Evolutionary conservation across 1,140 invertebrate genomes (phyloP).

Genomic region (Drosophila ficusphila): DNA sequence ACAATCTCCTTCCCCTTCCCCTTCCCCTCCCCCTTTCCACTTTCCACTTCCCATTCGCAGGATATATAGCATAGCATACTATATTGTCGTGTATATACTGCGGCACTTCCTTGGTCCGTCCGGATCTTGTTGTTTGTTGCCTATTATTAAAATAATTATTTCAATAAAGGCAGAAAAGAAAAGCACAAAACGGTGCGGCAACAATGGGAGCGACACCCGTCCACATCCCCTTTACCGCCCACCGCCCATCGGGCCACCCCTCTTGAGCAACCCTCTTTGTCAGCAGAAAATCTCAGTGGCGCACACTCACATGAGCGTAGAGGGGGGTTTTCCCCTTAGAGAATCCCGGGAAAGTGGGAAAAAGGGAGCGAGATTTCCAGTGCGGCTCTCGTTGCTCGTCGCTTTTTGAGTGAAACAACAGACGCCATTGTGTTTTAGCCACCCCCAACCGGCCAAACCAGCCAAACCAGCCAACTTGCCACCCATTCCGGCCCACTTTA

Average conservation of each 20-base stretch:
- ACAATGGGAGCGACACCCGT: slow-evolving; percentile 57
- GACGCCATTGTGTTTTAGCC: slow-evolving; percentile 74
- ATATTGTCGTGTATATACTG: slow-evolving; percentile 37
- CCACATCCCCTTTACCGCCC: slow-evolving; percentile 1
- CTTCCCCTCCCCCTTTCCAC: slow-evolving; percentile 11
- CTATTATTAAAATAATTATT: slow-evolving; percentile 84
- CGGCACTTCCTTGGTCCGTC: slow-evolving; percentile 40
- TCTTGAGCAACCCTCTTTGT: slow-evolving; percentile 67
- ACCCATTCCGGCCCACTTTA: not conserved
- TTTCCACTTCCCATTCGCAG: not conserved
- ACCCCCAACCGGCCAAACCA: not conserved
- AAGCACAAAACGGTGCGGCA: slow-evolving; percentile 72
- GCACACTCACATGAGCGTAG: slow-evolving; percentile 19
- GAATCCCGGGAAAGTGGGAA: not conserved
- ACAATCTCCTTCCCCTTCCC: slow-evolving; percentile 8
- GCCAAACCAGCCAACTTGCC: not conserved
- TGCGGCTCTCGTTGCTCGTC: slow-evolving; percentile 54
- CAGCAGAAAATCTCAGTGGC: slow-evolving; percentile 72
- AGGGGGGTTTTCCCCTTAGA: too few species aligned
- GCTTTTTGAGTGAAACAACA: slow-evolving; percentile 77
- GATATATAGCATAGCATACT: slow-evolving; percentile 37
- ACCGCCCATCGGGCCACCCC: not conserved
- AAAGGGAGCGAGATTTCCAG: slow-evolving; percentile 54
- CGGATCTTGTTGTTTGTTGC: slow-evolving; percentile 68
- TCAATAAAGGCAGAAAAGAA: slow-evolving; percentile 81